A percentile compares a stretch with the other conserved stretches of the same genome.
Evolutionary conservation across 2,113 vertebrate genomes (phyloP).

Genomic region (Thermophis baileyi): DNA sequence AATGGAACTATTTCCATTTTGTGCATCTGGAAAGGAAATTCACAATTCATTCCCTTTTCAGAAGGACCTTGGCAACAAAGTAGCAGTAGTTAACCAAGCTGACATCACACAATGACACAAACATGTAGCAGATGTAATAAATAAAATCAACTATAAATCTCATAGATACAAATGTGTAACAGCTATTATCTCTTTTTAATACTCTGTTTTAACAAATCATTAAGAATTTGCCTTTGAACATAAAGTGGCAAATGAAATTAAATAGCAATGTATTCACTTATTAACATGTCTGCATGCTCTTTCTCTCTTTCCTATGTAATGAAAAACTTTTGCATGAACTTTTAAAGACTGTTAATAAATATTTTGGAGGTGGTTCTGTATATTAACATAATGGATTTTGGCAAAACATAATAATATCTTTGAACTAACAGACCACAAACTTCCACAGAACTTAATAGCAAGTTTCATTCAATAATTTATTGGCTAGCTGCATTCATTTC

Average conservation of each 20-base stretch:
- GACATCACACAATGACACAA: slow-evolving; percentile 75
- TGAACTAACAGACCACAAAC: slow-evolving; percentile 46
- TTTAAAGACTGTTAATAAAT: slow-evolving; percentile 8
- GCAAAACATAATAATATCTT: slow-evolving; percentile 52
- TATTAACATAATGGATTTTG: slow-evolving; percentile 51
- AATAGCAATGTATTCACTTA: slow-evolving; percentile 47
- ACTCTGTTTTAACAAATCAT: slow-evolving; percentile 59
- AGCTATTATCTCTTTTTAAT: slow-evolving; percentile 64
- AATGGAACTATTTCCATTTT: slow-evolving; percentile 54
- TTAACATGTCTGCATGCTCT: slow-evolving; percentile 23
- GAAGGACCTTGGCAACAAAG: slow-evolving; percentile 68
- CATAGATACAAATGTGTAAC: slow-evolving; percentile 77
- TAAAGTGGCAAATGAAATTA: slow-evolving; percentile 63
- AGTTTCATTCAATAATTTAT: slow-evolving; percentile 57
- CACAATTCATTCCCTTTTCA: slow-evolving; percentile 67
- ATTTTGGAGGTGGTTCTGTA: slow-evolving; percentile 50
- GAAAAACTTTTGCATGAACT: slow-evolving; percentile 47
- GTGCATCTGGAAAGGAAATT: slow-evolving; percentile 66
- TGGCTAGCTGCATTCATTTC: slow-evolving; percentile 55
- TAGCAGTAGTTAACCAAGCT: slow-evolving; percentile 76
- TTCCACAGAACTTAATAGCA: slow-evolving; percentile 35
- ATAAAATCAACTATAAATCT: slow-evolving; percentile 69
- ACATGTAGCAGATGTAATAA: slow-evolving; percentile 75
- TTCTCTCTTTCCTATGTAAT: slow-evolving; percentile 20
- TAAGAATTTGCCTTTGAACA: slow-evolving; percentile 67